Evolutionary conservation across 2,113 vertebrate species (phyloP), one percentile per base, ranked within the genome.

Genomic region (Redunca redunca): DNA sequence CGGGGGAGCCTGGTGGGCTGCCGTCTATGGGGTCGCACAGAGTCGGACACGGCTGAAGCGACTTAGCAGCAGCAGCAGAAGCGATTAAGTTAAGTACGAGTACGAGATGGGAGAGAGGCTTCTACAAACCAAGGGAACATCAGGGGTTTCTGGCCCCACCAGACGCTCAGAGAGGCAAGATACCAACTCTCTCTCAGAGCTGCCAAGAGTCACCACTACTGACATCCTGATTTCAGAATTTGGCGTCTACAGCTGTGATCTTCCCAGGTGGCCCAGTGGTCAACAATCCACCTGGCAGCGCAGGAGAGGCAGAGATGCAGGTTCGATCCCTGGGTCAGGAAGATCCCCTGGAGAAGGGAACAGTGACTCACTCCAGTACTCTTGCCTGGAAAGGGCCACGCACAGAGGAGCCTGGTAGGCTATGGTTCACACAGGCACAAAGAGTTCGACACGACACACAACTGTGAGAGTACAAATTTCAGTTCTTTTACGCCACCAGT

Each of bases 41-140:
- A 40, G 40, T 40, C 40, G 40, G 40, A 40, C 40, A 40, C 40
- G 40, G 40, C 40, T 40, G 40, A 40, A 40, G 40, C 4, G 40
- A 40, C 40, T 40, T 40, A 40, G 40, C 40, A 40, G 40, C 40
- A 40, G 40, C 40, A 40, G 40, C 40, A 40, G 67, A 40, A 74
- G 67, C 10, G 5, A 71, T 71, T 67, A 33, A 1, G 4, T 0
- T 25, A 64, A 10, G 7, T 8, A 0, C 1, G 19, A 60, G 1
- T 26, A 17, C 25, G 36, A 46, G 5, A 40, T 5, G 21, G 7
- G 6, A n/a, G 25, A 9, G 15, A 48, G 0, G 3, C 0, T 1
- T 2, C 1, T 1, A 40, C 30, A 62, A 33, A 5, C 3, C 2
- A 21, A 67, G 8, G 26, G 9, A 1, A 1, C 46, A 11, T 4